Conservation (phyloP, 2,888 invertebrate genomes). For the Tenodera sinensis region DNA sequence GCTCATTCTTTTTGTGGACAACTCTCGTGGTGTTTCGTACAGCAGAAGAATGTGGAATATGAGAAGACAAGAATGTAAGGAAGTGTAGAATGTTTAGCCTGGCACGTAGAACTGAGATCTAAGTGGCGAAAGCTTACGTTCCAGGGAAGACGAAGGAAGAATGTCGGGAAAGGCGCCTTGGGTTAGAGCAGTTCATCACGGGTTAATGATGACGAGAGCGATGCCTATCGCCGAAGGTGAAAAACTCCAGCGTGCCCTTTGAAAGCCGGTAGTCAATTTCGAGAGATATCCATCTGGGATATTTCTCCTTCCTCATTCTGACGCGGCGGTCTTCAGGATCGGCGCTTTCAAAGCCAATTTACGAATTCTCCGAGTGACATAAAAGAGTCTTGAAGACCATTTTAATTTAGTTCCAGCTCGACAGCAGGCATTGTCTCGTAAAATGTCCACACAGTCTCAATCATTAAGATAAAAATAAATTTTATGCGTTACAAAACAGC, state of each 20-base stretch:
- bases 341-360: background rate
- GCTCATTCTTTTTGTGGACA: no score
- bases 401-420: background rate
- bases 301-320: background rate
- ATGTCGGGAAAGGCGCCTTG: background rate
- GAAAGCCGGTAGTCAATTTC: conserved; percentile 1
- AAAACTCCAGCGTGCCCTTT: background rate
- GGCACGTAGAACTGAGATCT: no score
- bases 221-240: background rate
- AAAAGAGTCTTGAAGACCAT: background rate
- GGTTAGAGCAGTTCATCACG: background rate
- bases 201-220: background rate
- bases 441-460: background rate
- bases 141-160: background rate
- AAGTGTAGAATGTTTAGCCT: no score
- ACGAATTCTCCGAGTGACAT: background rate
- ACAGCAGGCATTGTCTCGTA: background rate
- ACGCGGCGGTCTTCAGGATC: background rate
- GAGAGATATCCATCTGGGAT: background rate
- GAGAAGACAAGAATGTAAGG: no score
- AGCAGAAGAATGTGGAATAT: no score
- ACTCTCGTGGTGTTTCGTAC: no score
- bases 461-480: background rate
- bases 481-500: background rate
- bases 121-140: no score